phyloP scores from a whole-genome alignment of 2,888 invertebrate species.

The Drosophila multiciliata region DNA sequence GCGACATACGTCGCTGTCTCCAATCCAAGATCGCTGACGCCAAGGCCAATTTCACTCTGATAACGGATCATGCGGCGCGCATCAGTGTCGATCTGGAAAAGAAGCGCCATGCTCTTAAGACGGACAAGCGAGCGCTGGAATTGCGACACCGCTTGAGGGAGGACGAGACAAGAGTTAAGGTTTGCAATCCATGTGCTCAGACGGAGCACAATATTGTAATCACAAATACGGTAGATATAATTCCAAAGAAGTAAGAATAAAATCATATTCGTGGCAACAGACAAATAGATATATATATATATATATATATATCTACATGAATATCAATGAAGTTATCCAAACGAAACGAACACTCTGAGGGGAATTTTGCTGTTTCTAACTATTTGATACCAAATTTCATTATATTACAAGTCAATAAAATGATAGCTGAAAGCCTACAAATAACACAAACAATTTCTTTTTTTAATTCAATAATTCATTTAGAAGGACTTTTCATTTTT shows the following conservation, averaged over 20 bases:
- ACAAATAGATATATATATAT: background rate
- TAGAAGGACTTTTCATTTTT: no score
- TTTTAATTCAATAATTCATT: no score
- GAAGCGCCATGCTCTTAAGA: conserved; percentile 91
- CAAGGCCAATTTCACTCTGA: conserved; percentile 89
- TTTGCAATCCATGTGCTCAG: conserved; percentile 19
- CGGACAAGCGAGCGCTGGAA: conserved; percentile 89
- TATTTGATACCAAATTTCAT: background rate
- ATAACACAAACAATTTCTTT: no score
- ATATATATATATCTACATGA: background rate
- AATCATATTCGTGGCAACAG: background rate
- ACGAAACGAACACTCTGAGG: background rate
- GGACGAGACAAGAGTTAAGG: background rate
- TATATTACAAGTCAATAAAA: background rate
- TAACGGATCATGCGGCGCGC: conserved; percentile 89
- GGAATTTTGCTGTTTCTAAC: background rate
- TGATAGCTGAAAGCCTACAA: background rate
- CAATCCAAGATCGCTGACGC: conserved; percentile 89
- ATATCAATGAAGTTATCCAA: background rate
- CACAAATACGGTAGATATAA: background rate
- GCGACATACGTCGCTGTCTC: conserved; percentile 88
- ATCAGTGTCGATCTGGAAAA: conserved; percentile 90
- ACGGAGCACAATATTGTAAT: conserved; percentile 39
- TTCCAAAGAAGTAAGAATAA: conserved; percentile 13
- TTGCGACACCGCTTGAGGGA: conserved; percentile 18